Evolutionary conservation across 2,113 vertebrate genomes (phyloP), one percentile per base, ranked within the genome.

Genomic region (Uria lomvia): DNA sequence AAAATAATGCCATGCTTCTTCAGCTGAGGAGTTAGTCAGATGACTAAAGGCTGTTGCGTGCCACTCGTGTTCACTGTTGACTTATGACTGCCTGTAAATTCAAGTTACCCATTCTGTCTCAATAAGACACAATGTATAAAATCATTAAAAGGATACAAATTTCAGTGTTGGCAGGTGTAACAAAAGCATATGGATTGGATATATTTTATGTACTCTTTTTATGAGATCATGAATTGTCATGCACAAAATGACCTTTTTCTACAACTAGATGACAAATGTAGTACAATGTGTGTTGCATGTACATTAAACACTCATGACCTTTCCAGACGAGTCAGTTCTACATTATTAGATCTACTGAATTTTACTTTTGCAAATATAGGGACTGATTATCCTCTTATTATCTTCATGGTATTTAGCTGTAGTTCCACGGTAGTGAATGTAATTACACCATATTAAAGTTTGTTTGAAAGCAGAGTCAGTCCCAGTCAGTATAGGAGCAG

Each of bases 1-100:
- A 96, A 87, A 96, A 96, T 93, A 96, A 93, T 65, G 12, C 40
- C 34, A 40, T 92, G 58, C 74, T 58, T 94, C 52, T 96, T 96
- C 63, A 96, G 60, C 75, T 94, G 62, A 59, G 72, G 22, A 36
- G 5, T 42, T 84, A 96, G 75, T 96, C 55, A 89, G 59, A 80
- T 93, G 32, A 38, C 70, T 88, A 78, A 82, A 83, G 53, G 42
- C 15, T 91, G 45, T 47, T 90, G 24, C 56, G 34, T 67, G 74
- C 76, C 71, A 71, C 67, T 93, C 23, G 5, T 49, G 24, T 40
- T 81, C 38, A 58, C 74, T 71, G 38, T 52, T 72, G 24, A 43
- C 42, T 93, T 77, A 63, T 0, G 4, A 38, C 23, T 66, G 17
- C 52, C 70, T 75, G 30, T 40, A 66, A 72, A 76, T 70, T 86